phyloP scores from a whole-genome alignment of 1,140 invertebrate genomes.

The Cherax quadricarinatus region DNA sequence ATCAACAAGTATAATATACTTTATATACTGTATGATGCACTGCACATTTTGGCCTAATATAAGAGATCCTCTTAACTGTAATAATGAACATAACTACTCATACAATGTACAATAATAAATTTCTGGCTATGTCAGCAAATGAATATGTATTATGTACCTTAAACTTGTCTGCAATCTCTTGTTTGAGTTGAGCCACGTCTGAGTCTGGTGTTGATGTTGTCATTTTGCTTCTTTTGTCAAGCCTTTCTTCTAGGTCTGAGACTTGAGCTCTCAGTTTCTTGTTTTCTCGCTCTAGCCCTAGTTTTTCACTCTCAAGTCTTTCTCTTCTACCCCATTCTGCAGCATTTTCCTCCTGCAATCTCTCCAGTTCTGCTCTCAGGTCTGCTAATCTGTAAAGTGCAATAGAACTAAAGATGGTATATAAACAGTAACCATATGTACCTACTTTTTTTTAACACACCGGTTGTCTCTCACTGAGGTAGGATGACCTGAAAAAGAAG shows the following conservation, averaged over 20 bases:
- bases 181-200: conserved; percentile 76
- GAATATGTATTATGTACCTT: conserved; percentile 73
- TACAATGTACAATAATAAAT: no score
- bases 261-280: conserved; percentile 90
- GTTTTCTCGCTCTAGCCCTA: conserved; percentile 91
- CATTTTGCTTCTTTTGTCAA: conserved; percentile 78
- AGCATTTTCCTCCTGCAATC: conserved; percentile 93
- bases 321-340: conserved; percentile 95
- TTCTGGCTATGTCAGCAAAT: no score
- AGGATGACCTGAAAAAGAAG: no score
- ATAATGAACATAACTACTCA: no score
- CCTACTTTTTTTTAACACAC: no score
- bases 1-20: no score
- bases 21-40: no score
- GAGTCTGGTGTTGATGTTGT: conserved; percentile 76
- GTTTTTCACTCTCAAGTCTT: conserved; percentile 91
- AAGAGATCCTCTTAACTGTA: no score
- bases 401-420: neutral
- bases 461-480: no score
- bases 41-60: no score
- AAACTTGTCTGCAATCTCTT: conserved; percentile 67
- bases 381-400: conserved; percentile 79
- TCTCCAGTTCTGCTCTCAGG: conserved; percentile 85
- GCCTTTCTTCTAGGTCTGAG: conserved; percentile 87
- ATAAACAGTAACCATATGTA: no score